Conservation (phyloP, 2,113 vertebrate genomes). For the Zootoca vivipara region DNA sequence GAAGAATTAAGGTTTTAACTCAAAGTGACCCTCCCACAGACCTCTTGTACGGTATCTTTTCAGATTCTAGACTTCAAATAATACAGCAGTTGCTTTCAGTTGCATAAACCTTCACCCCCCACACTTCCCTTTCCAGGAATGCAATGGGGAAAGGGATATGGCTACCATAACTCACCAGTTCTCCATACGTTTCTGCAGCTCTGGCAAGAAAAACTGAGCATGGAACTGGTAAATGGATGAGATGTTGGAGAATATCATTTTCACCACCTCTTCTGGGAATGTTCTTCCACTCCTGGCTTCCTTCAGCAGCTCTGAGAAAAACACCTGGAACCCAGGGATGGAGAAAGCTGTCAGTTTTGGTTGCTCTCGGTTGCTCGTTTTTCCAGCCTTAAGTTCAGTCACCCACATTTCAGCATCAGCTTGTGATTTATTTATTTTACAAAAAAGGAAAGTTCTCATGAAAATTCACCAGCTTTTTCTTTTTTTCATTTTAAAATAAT, state of each 20-base stretch:
- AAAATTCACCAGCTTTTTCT: no score
- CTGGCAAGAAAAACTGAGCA: conserved; percentile 85
- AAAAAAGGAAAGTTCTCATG: no score
- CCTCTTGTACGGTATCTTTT: not conserved
- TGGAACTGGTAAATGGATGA: conserved; percentile 92
- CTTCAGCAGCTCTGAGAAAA: conserved; percentile 80
- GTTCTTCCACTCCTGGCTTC: conserved; percentile 79
- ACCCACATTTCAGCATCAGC: no score
- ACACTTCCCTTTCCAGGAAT: not conserved
- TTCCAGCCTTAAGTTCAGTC: no score
- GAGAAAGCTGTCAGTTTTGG: no score
- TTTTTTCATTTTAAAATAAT: no score
- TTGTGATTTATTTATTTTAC: no score
- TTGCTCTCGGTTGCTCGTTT: no score
- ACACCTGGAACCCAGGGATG: conserved; percentile 73
- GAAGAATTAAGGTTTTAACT: not conserved
- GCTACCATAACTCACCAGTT: conserved; percentile 77
- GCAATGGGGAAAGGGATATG: not conserved
- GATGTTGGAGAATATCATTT: conserved; percentile 90
- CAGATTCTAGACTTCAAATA: not conserved
- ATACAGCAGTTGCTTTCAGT: not conserved
- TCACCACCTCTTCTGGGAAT: conserved; percentile 85
- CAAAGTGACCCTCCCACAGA: not conserved
- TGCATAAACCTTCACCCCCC: not conserved
- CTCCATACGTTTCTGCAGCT: conserved; percentile 82